A percentile compares a stretch with the other conserved stretches of the same genome.
These are phyloP conservation scores for Xestoiulus laeticollis DNA, from an alignment of 2,888 invertebrate genomes.

Conservation along the genomic window DNA sequence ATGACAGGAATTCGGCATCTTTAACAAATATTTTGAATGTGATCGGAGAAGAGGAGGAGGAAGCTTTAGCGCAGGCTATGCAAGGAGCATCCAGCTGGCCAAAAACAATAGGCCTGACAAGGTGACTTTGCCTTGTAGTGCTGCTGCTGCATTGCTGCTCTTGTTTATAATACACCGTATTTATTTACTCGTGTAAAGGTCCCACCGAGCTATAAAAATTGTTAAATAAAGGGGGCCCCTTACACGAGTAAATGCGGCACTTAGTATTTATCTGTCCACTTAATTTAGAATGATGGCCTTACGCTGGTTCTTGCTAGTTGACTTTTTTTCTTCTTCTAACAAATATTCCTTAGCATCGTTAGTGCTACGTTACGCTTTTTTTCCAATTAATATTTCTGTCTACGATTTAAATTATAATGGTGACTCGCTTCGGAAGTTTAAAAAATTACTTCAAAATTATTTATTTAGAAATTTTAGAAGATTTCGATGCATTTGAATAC, in stretches of 20 bases:
- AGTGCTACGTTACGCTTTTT: neutral
- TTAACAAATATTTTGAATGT: slow-evolving; percentile 42
- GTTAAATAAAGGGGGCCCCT: too few relatives aligned
- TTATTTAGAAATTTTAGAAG: too few relatives aligned
- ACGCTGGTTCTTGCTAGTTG: neutral
- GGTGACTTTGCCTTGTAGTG: slow-evolving; percentile 31
- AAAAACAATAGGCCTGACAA: neutral
- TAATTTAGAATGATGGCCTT: neutral
- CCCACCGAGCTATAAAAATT: too few relatives aligned
- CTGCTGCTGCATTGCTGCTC: slow-evolving; percentile 10
- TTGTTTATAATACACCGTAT: neutral
- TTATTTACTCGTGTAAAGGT: too few relatives aligned
- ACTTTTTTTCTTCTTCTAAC: neutral
- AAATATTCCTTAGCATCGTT: neutral
- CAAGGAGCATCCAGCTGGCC: slow-evolving; percentile 45
- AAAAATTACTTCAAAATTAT: too few relatives aligned
- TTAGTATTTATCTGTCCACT: neutral
- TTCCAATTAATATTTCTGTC: neutral
- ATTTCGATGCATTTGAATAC: too few relatives aligned
- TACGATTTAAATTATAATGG: neutral
- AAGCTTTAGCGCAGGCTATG: slow-evolving; percentile 10
- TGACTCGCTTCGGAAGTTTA: too few relatives aligned
- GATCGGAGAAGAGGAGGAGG: slow-evolving; percentile 42
- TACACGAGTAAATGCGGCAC: too few relatives aligned
- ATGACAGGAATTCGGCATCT: slow-evolving; percentile 36